Evolutionary conservation across 2,888 invertebrate genomes (phyloP), one percentile per base, ranked within the genome.

Genomic region (Hylaea fasciaria): DNA sequence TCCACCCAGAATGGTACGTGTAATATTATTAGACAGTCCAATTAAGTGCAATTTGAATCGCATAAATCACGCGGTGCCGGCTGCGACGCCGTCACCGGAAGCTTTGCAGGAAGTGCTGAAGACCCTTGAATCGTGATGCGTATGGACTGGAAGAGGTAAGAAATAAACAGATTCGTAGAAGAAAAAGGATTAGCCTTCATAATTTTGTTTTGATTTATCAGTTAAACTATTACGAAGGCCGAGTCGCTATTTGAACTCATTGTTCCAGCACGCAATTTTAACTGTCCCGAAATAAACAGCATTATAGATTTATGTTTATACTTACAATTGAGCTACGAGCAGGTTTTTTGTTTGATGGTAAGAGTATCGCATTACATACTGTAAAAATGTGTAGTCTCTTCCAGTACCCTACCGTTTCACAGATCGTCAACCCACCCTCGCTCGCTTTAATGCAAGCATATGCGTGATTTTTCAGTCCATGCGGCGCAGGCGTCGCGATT

Each of bases 401-500:
- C 85, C 61, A 85, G 81, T 72, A 57, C 0, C 10, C 32, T 51
- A 57, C 0, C 9, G 7, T 50, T 22, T 47, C 59, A 65, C 53
- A 56, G 65, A 68, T 55, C 60, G 57, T 66, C 66, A 69, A 55
- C 61, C 65, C 63, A 54, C 59, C 67, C 62, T 71, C 76, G 74
- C 62, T 71, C 76, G 74, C 71, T 78, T 32, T 82, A 82, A 77
- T 57, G 82, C 73, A 80, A 79, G 79, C 86, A 87, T 86, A 89
- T 90, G 90, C 90, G 89, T 91, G 89, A 91, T 91, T 90, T 91
- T 91, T 89, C 85, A 85, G 80, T 78, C 73, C 81, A 80, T 75
- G 75, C 78, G 81, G 82, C 85, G 88, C 85, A 80, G 81, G 85
- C 89, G 87, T 87, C 87, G 86, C 91, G 91, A 91, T 92, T 92